Evolutionary conservation across 2,888 invertebrate genomes (phyloP).

Genomic region (Monoplex corrugatus): DNA sequence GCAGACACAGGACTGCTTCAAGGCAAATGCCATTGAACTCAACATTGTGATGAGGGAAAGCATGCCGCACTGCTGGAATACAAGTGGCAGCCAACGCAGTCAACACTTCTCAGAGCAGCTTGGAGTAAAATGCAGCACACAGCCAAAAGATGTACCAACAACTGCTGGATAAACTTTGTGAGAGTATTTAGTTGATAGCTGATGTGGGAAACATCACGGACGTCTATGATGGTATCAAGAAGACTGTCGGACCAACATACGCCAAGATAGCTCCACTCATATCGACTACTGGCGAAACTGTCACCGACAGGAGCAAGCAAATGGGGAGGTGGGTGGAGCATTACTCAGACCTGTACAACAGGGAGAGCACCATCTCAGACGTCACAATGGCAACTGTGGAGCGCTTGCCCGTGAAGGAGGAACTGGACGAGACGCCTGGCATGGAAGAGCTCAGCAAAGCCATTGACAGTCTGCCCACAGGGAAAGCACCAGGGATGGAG

Average conservation of each 20-base stretch:
- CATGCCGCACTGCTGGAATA: neutral
- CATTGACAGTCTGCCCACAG: constrained; percentile 30
- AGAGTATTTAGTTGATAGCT: constrained; percentile 32
- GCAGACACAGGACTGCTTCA: neutral
- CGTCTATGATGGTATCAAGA: too few relatives aligned
- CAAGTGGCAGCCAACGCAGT: neutral
- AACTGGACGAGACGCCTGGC: neutral
- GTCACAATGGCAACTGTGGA: constrained; percentile 8
- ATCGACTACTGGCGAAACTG: neutral
- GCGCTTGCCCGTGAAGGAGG: neutral
- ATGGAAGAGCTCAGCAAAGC: constrained; percentile 21
- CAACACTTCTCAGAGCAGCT: constrained; percentile 25
- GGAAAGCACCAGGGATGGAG: constrained; percentile 17
- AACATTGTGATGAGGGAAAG: neutral
- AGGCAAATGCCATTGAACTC: neutral
- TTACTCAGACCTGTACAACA: neutral
- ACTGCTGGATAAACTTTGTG: constrained; percentile 33
- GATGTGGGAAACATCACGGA: constrained; percentile 5
- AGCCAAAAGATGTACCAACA: constrained; percentile 8
- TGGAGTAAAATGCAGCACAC: constrained; percentile 32
- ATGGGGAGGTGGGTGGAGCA: neutral
- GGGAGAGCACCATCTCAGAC: neutral
- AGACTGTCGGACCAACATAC: constrained; percentile 24
- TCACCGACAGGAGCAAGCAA: constrained; percentile 15
- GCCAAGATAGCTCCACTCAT: neutral